Evolutionary conservation across 1,140 invertebrate species (phyloP).

Genomic region (Aculops lycopersici): DNA sequence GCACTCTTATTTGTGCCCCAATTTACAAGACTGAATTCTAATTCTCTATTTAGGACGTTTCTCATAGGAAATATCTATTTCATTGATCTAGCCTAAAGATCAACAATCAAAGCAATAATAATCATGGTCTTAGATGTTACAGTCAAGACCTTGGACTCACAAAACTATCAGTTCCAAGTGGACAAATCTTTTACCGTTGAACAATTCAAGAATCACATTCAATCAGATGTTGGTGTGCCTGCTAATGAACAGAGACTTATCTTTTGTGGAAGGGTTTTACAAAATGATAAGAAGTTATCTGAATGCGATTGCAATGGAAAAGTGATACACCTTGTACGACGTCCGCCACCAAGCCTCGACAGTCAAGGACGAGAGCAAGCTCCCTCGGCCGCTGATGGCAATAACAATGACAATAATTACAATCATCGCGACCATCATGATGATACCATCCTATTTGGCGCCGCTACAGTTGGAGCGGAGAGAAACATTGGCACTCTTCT

Average conservation of each 20-base stretch:
- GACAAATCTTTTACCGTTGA: conserved; percentile 29
- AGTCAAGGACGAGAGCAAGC: background rate
- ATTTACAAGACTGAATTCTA: too few species aligned
- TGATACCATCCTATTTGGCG: background rate
- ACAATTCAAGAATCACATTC: conserved; percentile 53
- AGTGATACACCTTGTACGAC: conserved; percentile 67
- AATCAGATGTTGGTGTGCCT: conserved; percentile 27
- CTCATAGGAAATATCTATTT: too few species aligned
- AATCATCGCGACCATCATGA: background rate
- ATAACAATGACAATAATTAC: background rate
- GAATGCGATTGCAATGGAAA: conserved; percentile 56
- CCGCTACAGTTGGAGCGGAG: too few species aligned
- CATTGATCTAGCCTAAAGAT: too few species aligned
- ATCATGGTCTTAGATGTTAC: background rate
- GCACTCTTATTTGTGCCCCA: too few species aligned
- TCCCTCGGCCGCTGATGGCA: conserved; percentile 1
- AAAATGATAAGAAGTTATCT: conserved; percentile 52
- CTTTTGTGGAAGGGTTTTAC: conserved; percentile 59
- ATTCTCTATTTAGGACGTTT: too few species aligned
- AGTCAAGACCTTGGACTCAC: background rate
- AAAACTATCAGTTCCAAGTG: background rate
- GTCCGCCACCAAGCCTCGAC: conserved; percentile 25
- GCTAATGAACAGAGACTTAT: conserved; percentile 54
- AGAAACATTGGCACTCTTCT: too few species aligned
- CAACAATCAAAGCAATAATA: background rate